Conservation (phyloP, 2,113 vertebrate species). For the Brienomyrus brachyistius region DNA sequence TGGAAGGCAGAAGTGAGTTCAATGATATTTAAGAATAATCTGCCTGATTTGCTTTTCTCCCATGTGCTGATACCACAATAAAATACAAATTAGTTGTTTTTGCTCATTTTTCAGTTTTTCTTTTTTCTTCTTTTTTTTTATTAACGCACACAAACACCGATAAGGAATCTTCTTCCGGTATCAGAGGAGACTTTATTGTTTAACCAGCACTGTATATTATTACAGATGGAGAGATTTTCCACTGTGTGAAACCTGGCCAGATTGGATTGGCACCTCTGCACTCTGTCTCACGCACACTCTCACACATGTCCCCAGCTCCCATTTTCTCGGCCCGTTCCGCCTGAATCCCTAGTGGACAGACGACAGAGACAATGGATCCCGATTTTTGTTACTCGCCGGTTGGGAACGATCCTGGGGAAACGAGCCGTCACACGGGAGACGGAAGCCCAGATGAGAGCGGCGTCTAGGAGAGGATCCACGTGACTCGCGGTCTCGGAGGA, state of each 20-base stretch:
- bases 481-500: background rate
- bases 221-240: background rate
- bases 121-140: background rate
- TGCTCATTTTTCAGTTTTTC: background rate
- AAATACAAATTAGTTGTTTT: background rate
- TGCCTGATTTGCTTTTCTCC: background rate
- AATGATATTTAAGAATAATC: background rate
- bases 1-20: background rate
- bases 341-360: background rate
- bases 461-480: background rate
- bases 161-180: background rate
- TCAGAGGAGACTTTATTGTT: background rate
- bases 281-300: no score
- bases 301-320: background rate
- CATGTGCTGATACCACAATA: background rate
- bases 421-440: background rate
- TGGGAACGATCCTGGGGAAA: background rate
- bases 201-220: background rate
- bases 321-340: background rate
- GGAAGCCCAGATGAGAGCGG: background rate
- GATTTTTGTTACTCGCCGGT: background rate
- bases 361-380: background rate
- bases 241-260: background rate
- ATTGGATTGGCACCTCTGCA: background rate
- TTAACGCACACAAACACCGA: background rate